phyloP scores from a whole-genome alignment of 1,140 invertebrate genomes.

The Brachionus koreanus region DNA sequence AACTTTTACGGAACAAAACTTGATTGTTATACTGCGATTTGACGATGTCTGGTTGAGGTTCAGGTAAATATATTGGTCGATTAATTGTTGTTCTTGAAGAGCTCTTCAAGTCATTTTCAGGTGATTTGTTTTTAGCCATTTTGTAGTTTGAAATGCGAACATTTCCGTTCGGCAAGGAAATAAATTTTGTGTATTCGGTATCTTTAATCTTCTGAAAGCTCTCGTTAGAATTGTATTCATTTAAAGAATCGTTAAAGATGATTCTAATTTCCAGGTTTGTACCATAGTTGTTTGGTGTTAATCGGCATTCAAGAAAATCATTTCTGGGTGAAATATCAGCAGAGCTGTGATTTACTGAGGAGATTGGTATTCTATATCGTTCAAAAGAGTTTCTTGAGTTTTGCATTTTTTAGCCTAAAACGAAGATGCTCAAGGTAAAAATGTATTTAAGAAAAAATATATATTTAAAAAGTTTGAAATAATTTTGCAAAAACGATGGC shows the following conservation, averaged over 20 bases:
- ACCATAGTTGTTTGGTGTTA: neutral
- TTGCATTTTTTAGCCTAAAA: conserved; percentile 11
- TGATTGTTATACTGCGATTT: neutral
- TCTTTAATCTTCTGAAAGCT: neutral
- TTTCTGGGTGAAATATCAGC: neutral
- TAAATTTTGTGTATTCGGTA: neutral
- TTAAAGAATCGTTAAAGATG: neutral
- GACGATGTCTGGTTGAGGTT: neutral
- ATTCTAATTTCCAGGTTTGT: neutral
- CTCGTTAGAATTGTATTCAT: neutral
- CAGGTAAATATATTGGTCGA: neutral
- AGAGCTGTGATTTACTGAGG: neutral
- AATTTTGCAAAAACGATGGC: neutral
- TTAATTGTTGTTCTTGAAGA: neutral
- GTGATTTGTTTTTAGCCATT: neutral
- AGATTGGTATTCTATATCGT: neutral
- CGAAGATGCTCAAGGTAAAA: conserved; percentile 2
- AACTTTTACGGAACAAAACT: conserved; percentile 16
- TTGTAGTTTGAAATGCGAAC: neutral
- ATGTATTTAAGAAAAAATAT: neutral
- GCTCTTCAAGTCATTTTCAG: neutral
- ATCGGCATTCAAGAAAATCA: neutral
- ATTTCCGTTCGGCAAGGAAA: neutral
- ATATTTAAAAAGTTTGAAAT: neutral
- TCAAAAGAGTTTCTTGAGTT: conserved; percentile 20